Conservation (phyloP, 2,113 vertebrate species). For the Myrmecobius fasciatus region DNA sequence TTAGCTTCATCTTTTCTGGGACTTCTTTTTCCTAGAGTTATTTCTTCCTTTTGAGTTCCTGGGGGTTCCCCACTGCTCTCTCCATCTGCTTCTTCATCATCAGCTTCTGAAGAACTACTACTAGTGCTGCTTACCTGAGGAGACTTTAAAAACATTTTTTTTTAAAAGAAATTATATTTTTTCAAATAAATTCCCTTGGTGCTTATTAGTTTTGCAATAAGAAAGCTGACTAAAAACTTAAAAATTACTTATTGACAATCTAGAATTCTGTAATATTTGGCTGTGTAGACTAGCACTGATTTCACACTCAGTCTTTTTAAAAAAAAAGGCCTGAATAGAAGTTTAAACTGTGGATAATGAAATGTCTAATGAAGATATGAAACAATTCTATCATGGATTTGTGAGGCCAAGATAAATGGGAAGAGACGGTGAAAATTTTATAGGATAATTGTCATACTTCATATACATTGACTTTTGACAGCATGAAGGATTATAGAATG, state of each 20-base stretch:
- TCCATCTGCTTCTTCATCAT: constrained; percentile 92
- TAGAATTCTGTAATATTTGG: background rate
- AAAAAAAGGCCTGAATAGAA: background rate
- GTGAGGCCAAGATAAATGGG: background rate
- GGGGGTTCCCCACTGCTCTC: constrained; percentile 88
- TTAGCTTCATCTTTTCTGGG: constrained; percentile 81
- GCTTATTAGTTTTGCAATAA: background rate
- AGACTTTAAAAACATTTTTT: constrained; percentile 80
- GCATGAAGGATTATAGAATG: background rate
- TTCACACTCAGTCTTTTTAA: background rate
- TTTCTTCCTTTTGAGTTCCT: constrained; percentile 84
- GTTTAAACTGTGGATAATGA: background rate
- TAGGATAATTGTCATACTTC: background rate
- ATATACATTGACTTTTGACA: background rate
- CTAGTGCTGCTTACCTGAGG: constrained; percentile 92
- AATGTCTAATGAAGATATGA: background rate
- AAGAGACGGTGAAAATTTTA: background rate
- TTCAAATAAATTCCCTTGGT: background rate
- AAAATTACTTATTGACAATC: background rate
- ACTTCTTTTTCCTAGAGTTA: constrained; percentile 82
- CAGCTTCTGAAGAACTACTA: constrained; percentile 95
- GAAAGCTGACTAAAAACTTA: background rate
- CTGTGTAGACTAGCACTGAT: background rate
- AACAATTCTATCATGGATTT: background rate
- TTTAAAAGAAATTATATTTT: background rate